phyloP scores from a whole-genome alignment of 2,113 vertebrate genomes.

The Phycodurus eques region DNA sequence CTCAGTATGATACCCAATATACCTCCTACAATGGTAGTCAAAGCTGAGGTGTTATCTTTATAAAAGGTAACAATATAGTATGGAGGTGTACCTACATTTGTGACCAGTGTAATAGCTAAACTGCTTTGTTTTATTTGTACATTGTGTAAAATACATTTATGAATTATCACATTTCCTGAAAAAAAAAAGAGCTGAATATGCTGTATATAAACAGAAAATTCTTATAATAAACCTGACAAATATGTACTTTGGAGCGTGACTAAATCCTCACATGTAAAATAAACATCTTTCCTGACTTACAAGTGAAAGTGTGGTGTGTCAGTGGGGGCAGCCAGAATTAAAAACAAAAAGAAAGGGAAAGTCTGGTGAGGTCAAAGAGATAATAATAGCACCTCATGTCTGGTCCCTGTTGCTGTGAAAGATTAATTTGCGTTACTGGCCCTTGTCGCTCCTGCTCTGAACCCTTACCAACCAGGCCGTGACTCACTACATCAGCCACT shows the following conservation, averaged over 20 bases:
- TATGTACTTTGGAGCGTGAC: slow-evolving; percentile 14
- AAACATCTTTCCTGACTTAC: slow-evolving; percentile 28
- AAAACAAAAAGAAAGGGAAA: background rate
- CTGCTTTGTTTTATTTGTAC: background rate
- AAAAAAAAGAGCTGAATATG: slow-evolving; percentile 10
- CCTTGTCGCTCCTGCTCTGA: slow-evolving; percentile 24
- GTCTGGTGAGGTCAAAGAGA: slow-evolving; percentile 37
- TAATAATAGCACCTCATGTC: slow-evolving; percentile 56
- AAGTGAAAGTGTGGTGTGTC: slow-evolving; percentile 24
- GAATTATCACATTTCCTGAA: background rate
- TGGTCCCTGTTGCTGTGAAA: slow-evolving; percentile 46
- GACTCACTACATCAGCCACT: slow-evolving; percentile 28
- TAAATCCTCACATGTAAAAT: slow-evolving; percentile 27
- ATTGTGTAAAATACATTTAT: background rate
- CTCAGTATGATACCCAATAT: background rate
- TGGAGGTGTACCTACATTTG: background rate
- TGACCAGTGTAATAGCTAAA: background rate
- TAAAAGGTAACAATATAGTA: background rate
- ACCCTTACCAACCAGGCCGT: slow-evolving; percentile 22
- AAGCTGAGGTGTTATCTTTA: background rate
- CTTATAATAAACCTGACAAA: slow-evolving; percentile 10
- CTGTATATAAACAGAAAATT: slow-evolving; percentile 4
- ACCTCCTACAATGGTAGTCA: background rate
- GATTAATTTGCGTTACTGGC: slow-evolving; percentile 46
- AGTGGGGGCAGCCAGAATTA: background rate